Percentiles rank a stretch among this genome's conserved stretches.
These are phyloP conservation scores for Synanceia verrucosa DNA, from an alignment of 2,797 vertebrate species.

Conservation along the genomic window DNA sequence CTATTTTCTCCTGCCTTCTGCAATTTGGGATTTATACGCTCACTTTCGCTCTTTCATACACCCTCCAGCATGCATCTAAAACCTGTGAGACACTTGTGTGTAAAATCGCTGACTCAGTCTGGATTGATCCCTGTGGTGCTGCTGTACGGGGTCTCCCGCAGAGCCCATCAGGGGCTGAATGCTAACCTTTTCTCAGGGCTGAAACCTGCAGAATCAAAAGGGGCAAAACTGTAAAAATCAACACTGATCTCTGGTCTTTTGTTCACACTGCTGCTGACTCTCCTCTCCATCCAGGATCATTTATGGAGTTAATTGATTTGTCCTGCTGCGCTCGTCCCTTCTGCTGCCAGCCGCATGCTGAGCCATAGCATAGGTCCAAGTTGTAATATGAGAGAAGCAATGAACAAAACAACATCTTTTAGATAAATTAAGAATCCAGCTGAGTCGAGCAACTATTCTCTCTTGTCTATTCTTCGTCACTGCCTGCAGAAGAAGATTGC, in stretches of 20 bases:
- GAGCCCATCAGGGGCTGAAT: slow-evolving; percentile 38
- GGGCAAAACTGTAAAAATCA: slow-evolving; percentile 33
- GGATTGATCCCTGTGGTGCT: slow-evolving; percentile 47
- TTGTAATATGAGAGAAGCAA: slow-evolving; percentile 36
- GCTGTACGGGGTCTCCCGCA: slow-evolving; percentile 22
- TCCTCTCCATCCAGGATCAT: slow-evolving; percentile 50
- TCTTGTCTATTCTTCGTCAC: background rate
- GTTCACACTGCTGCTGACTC: slow-evolving; percentile 36
- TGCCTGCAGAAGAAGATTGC: background rate
- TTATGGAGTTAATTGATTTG: slow-evolving; percentile 72
- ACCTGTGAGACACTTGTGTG: slow-evolving; percentile 13
- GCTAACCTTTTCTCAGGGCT: slow-evolving; percentile 27
- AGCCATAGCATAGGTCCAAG: slow-evolving; percentile 47
- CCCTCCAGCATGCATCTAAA: slow-evolving; percentile 41
- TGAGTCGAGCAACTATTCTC: slow-evolving; percentile 17
- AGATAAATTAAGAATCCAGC: slow-evolving; percentile 52
- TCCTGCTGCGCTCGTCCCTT: slow-evolving; percentile 56
- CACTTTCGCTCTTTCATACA: slow-evolving; percentile 11
- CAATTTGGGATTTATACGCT: slow-evolving; percentile 25
- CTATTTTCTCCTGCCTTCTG: slow-evolving; percentile 36
- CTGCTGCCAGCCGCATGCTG: slow-evolving; percentile 49
- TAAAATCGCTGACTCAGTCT: slow-evolving; percentile 61
- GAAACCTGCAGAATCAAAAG: slow-evolving; percentile 33
- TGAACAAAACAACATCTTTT: slow-evolving; percentile 38
- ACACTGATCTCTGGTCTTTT: slow-evolving; percentile 54